phyloP scores from a whole-genome alignment of 2,113 vertebrate genomes.

The Misgurnus mizolepis region DNA sequence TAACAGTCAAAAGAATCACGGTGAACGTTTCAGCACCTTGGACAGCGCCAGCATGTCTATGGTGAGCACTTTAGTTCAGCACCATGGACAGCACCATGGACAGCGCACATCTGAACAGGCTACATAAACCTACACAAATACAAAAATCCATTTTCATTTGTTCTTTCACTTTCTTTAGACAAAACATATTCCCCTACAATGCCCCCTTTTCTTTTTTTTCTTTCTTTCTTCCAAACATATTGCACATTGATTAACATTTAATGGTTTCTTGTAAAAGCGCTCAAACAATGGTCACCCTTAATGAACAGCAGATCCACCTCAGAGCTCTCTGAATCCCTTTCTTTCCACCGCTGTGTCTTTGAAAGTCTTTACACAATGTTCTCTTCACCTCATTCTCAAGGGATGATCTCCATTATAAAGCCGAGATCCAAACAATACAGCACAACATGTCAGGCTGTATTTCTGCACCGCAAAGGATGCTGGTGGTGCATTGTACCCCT shows the following conservation, averaged over 20 bases:
- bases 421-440: conserved; percentile 51
- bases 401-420: conserved; percentile 57
- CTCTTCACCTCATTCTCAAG: conserved; percentile 54
- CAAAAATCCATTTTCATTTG: background rate
- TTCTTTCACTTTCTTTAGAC: background rate
- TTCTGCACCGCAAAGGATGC: conserved; percentile 21
- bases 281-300: conserved; percentile 61
- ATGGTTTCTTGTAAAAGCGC: conserved; percentile 59
- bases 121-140: conserved; percentile 12
- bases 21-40: background rate
- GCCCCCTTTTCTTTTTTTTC: background rate
- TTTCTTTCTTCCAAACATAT: conserved; percentile 51
- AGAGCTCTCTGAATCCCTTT: conserved; percentile 16
- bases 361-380: conserved; percentile 57
- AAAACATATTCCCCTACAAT: background rate
- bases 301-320: conserved; percentile 49
- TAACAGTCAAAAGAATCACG: background rate
- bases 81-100: conserved; percentile 17
- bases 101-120: background rate
- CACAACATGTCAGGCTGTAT: conserved; percentile 33
- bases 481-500: conserved; percentile 15
- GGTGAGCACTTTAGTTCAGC: conserved; percentile 12
- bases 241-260: conserved; percentile 66
- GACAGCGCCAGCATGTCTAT: background rate
- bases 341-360: conserved; percentile 18